These are phyloP conservation scores for Psittacara wagleri DNA, from an alignment of 2,113 vertebrate species.

Conservation along the genomic window DNA sequence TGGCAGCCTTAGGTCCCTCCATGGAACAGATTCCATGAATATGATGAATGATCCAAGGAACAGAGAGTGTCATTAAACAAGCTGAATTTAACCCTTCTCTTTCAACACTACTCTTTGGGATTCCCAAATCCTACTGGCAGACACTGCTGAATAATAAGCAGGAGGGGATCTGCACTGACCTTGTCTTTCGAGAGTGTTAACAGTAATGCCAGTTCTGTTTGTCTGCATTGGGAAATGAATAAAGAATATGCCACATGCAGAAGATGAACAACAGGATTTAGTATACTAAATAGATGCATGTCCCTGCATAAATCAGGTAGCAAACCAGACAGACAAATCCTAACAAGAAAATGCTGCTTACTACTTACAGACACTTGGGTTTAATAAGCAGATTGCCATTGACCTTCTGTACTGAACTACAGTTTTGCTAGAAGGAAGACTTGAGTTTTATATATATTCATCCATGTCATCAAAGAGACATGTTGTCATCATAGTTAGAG, in stretches of 20 bases:
- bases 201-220: constrained; percentile 25
- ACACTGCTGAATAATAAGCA: constrained; percentile 49
- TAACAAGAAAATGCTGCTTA: constrained; percentile 16
- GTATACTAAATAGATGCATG: constrained; percentile 30
- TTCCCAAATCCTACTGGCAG: constrained; percentile 50
- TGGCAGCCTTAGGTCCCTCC: constrained; percentile 6
- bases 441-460: constrained; percentile 64
- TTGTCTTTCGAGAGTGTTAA: constrained; percentile 42
- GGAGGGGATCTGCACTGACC: constrained; percentile 32
- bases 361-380: not conserved
- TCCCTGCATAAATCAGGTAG: constrained; percentile 53
- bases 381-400: constrained; percentile 55
- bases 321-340: constrained; percentile 25
- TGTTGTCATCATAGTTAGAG: constrained; percentile 25
- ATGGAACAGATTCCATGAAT: constrained; percentile 6
- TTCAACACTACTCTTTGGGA: constrained; percentile 8
- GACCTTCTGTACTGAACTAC: constrained; percentile 57
- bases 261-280: constrained; percentile 50
- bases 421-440: constrained; percentile 51
- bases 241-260: constrained; percentile 18
- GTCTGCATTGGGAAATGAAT: constrained; percentile 36
- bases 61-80: constrained; percentile 2
- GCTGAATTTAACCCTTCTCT: constrained; percentile 56
- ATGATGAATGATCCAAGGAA: constrained; percentile 2
- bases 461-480: constrained; percentile 56